These are phyloP conservation scores for Patella vulgata DNA, from an alignment of 1,140 invertebrate species.

Conservation along the genomic window DNA sequence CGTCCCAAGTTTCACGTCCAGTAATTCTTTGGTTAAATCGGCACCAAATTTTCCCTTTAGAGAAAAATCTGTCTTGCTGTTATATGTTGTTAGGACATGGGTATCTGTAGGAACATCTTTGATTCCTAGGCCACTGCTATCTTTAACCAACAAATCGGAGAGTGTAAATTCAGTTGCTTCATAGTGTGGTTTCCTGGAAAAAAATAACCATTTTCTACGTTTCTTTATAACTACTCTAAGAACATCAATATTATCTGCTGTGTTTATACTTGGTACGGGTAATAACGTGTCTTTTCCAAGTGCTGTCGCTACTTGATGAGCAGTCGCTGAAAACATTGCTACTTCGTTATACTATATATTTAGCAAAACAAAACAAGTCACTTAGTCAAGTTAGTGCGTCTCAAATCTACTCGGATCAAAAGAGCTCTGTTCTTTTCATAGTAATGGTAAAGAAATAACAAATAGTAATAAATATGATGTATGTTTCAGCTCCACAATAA, in stretches of 20 bases:
- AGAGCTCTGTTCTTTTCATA: too few species aligned
- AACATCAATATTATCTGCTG: conserved; percentile 10
- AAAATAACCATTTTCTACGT: neutral
- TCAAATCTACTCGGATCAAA: too few species aligned
- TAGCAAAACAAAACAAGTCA: too few species aligned
- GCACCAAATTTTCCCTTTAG: conserved; percentile 14
- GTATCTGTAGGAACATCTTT: neutral
- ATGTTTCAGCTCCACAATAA: too few species aligned
- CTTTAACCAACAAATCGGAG: neutral
- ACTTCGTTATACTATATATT: too few species aligned
- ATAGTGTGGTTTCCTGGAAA: conserved; percentile 5
- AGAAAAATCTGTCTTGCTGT: conserved; percentile 1
- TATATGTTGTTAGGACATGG: neutral
- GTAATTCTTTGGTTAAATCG: neutral
- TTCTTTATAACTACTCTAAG: conserved; percentile 4
- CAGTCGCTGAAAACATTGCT: conserved; percentile 10
- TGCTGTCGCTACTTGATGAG: conserved; percentile 2
- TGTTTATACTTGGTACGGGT: conserved; percentile 5
- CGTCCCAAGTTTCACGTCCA: conserved; percentile 1
- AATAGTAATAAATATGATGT: too few species aligned
- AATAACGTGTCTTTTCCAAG: conserved; percentile 5
- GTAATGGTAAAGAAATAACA: too few species aligned
- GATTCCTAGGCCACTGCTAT: neutral
- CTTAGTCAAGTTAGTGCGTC: too few species aligned
- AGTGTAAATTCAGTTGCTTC: conserved; percentile 6